Evolutionary conservation across 1,140 invertebrate genomes (phyloP), one percentile per base, ranked within the genome.

Genomic region (Leptopilina boulardi): DNA sequence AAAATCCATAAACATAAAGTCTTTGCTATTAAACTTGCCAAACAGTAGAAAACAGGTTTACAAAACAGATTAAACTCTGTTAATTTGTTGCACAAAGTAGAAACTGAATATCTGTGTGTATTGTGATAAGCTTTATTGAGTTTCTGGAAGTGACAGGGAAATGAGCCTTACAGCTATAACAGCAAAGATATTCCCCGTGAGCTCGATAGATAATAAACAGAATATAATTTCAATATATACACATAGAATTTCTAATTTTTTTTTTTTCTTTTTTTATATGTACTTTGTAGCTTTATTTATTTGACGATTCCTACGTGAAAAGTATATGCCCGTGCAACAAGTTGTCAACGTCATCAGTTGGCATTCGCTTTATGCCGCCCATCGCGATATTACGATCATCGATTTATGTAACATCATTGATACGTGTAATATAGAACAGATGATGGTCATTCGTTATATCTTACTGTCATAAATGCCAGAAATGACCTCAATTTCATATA

Each of bases 261-360:
- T n/a, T 6, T 38, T 38, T 38, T 6, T 38, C 34, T 21, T 21
- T 38, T 9, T 38, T 9, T 38, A 38, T 38, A 3, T 30, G 15
- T n/a, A 34, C 59, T 30, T n/a, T 30, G 10, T 5, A 13, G 11
- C 8, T 30, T 30, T 23, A 34, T 66, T 30, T 66, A 66, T 66
- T 66, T 66, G 11, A 3, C 59, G 6, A n/a, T 66, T 30, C 8
- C 26, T 66, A 30, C 59, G 26, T 26, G 26, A 13, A 54, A 21
- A 21, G 0, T 21, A 13, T 66, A 66, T 4, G n/a, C n/a, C n/a
- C 15, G 11, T 13, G 59, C 59, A 34, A 66, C 59, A 66, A 66
- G 59, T 66, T 66, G 59, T 66, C 59, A 66, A 30, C 11, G 59
- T 23, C 59, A 66, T 30, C 59, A 34, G 59, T 66, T 66, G 26